These are phyloP conservation scores for Epinephelus cyanopodus DNA, from an alignment of 2,113 vertebrate genomes.

Conservation along the genomic window DNA sequence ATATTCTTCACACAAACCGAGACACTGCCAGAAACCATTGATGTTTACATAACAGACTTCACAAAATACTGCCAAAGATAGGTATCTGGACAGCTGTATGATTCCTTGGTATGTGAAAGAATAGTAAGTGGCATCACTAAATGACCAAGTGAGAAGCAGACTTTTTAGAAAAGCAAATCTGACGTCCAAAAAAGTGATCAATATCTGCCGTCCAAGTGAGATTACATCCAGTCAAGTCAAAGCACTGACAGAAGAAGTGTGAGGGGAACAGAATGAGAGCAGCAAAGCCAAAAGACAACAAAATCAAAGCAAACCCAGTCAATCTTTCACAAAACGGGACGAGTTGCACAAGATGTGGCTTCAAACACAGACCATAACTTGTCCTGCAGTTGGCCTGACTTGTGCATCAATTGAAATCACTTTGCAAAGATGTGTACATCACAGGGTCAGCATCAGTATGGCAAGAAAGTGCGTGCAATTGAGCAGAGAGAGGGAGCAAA, in stretches of 20 bases:
- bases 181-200: background rate
- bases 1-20: background rate
- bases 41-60: constrained; percentile 1
- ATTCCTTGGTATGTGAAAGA: constrained; percentile 17
- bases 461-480: background rate
- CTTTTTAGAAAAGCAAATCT: constrained; percentile 42
- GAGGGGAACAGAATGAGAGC: background rate
- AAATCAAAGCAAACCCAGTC: background rate
- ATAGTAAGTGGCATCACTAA: constrained; percentile 17
- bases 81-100: constrained; percentile 9
- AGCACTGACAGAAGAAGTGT: background rate
- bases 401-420: background rate
- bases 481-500: background rate
- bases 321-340: background rate
- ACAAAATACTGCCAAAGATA: constrained; percentile 27
- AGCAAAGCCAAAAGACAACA: background rate
- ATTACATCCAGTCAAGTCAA: background rate
- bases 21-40: background rate
- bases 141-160: constrained; percentile 21
- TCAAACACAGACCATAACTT: too few relatives aligned
- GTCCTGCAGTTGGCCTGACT: background rate
- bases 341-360: background rate
- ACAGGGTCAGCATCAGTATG: background rate
- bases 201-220: background rate
- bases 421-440: background rate